These are phyloP conservation scores for Flabesymbios commensalis DNA, from an alignment of 2,888 invertebrate species.

Conservation along the genomic window DNA sequence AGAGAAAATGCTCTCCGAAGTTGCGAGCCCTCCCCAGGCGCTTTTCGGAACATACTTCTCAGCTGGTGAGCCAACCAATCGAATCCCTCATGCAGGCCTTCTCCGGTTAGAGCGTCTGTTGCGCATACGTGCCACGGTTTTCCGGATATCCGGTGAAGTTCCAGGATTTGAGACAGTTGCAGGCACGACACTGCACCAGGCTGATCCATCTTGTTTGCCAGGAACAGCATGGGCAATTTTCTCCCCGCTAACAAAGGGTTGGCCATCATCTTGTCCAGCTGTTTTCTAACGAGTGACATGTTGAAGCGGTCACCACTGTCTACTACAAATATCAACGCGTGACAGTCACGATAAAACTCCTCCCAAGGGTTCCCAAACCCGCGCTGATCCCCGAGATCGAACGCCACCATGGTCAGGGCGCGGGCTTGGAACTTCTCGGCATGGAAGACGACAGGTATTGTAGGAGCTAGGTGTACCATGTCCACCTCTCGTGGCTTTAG, in stretches of 20 bases:
- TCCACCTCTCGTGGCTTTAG: constrained; percentile 77
- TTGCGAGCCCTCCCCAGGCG: no score
- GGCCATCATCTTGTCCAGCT: constrained; percentile 82
- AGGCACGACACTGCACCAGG: constrained; percentile 74
- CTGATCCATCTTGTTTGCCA: constrained; percentile 92
- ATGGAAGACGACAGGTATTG: constrained; percentile 83
- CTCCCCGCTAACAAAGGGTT: constrained; percentile 72
- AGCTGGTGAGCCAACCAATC: constrained; percentile 73
- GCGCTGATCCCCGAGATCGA: constrained; percentile 88
- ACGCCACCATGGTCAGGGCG: constrained; percentile 82
- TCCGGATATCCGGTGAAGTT: constrained; percentile 73
- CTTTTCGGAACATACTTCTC: background rate
- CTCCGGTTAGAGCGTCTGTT: constrained; percentile 86
- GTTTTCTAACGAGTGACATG: constrained; percentile 89
- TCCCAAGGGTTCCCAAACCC: constrained; percentile 92
- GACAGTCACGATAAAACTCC: constrained; percentile 86
- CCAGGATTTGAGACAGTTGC: constrained; percentile 70
- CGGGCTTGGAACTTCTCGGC: constrained; percentile 86
- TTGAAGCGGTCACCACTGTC: constrained; percentile 85
- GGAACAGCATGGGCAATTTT: constrained; percentile 84
- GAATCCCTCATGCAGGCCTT: constrained; percentile 84
- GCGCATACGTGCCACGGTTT: constrained; percentile 91
- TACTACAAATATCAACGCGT: constrained; percentile 91
- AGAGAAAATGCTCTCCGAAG: no score
- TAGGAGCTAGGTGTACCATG: constrained; percentile 65